Conservation (phyloP, 2,797 vertebrate species). For the Alca torda region DNA sequence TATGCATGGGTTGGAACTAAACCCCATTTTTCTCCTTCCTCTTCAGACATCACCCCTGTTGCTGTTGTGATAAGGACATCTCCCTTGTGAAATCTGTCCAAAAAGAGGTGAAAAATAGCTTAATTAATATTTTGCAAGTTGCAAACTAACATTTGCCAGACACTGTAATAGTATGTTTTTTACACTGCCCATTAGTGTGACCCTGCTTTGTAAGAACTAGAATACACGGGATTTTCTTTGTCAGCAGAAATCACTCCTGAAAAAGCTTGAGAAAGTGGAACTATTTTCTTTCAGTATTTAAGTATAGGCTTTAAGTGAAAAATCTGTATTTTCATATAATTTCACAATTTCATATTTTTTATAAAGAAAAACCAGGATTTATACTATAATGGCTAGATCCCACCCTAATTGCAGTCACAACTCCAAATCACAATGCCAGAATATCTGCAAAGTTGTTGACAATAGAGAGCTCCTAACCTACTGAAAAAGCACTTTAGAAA, state of each 20-base stretch:
- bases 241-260: background rate
- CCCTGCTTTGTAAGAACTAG: background rate
- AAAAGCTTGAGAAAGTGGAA: background rate
- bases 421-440: background rate
- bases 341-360: background rate
- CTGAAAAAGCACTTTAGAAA: background rate
- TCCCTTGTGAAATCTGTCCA: constrained; percentile 92
- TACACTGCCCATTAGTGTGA: background rate
- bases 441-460: background rate
- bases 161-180: background rate
- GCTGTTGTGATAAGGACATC: constrained; percentile 96
- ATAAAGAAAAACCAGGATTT: background rate
- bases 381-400: background rate
- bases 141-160: background rate
- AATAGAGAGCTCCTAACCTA: background rate
- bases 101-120: background rate
- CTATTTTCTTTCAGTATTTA: background rate
- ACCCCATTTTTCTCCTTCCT: constrained; percentile 95
- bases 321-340: background rate
- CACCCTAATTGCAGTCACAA: background rate
- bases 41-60: constrained; percentile 96
- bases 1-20: constrained; percentile 98
- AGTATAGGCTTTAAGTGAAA: background rate
- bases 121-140: background rate
- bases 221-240: background rate